Base-by-base conservation (phyloP, 2,888 invertebrate species). In the Drosophila algonquin region DNA sequence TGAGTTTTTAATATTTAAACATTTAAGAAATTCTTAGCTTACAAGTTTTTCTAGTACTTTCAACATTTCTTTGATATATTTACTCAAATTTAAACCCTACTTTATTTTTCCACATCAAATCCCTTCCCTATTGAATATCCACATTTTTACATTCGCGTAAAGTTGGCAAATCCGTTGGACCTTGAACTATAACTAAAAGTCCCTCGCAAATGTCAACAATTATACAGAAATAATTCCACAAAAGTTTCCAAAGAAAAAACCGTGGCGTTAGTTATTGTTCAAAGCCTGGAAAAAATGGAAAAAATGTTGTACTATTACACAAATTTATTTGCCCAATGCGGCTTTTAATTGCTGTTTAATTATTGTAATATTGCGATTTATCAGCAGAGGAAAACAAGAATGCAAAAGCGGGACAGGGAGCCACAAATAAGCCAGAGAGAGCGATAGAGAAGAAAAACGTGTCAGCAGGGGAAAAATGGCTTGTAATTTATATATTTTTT, bases 271-370 rank as follows among this genome's bases (percentile, higher is more conserved):
- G 64, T 53, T 46, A 44, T 53, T 57, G 53, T 53, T 57, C 27
- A 30, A 57, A 57, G 56, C 54, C 9, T 30, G 30, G 18, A 72
- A 70, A 46, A 12, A 24, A 57, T 30, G 30, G 18, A 72, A 70
- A 46, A 12, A 24, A 57, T 61, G 46, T 16, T 46, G 30, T 18
- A 46, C 59, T 45, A 57, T 80, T 68, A 78, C 46, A 67, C 46
- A 67, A 58, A 61, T 40, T 61, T 59, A 69, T 78, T 81, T 54
- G 55, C 45, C 56, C 63, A 77, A 50, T 40, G 54, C 40, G 16
- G 74, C 53, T 75, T 71, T 56, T 63, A 81, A 82, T 81, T 58
- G 53, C 52, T 21, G n/a, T 56, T 63, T 69, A 82, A 86, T 86
- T 78, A 63, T 63, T 56, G 18, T 53, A 32, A 52, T 48, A 32